Evolutionary conservation across 1,140 invertebrate species (phyloP), one percentile per base, ranked within the genome.

Genomic region (Armadillidium nasatum): DNA sequence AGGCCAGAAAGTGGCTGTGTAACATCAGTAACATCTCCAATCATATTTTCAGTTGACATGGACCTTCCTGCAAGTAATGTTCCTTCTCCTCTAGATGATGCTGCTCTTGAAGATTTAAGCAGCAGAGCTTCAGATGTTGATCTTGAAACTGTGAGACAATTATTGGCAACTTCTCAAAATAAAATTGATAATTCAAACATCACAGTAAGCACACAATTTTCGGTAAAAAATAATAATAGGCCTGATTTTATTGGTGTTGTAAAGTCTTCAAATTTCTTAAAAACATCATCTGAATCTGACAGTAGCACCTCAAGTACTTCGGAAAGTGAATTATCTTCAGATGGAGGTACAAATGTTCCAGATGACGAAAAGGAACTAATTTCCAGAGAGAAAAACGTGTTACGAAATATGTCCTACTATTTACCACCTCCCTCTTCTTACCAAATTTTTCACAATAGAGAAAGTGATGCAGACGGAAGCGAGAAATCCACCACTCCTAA

Each of bases 1-100:
- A 80, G 77, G 44, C 79, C 79, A n/a, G 79, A 80, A 76, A 80
- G 79, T 69, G 79, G 79, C 7, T 80, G 79, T 71, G 79, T 78
- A 19, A 80, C 79, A n/a, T 80, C 79, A 22, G 79, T 80, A 54
- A 78, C 77, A 9, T 80, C 79, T 13, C 79, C 79, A 4, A 74
- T 80, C 13, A 80, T 80, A 76, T 80, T 80, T 50, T 73, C 76
- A 44, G 75, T 78, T 43, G 73, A 75, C 7, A 67, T 67, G 54
- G 50, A 15, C 19, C 50, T 60, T 19, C 50, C 50, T 15, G 2
- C 50, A 60, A 60, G 50, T 19, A 60, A 60, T 60, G 11, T 19
- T 60, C 50, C 50, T 3, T 60, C 50, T 19, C 50, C 50, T 13
- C 50, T 60, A 4, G 50, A 60, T 15, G 50, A 60, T 60, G 11